These are phyloP conservation scores for Galbula dea DNA, from an alignment of 2,113 vertebrate species.

Conservation along the genomic window DNA sequence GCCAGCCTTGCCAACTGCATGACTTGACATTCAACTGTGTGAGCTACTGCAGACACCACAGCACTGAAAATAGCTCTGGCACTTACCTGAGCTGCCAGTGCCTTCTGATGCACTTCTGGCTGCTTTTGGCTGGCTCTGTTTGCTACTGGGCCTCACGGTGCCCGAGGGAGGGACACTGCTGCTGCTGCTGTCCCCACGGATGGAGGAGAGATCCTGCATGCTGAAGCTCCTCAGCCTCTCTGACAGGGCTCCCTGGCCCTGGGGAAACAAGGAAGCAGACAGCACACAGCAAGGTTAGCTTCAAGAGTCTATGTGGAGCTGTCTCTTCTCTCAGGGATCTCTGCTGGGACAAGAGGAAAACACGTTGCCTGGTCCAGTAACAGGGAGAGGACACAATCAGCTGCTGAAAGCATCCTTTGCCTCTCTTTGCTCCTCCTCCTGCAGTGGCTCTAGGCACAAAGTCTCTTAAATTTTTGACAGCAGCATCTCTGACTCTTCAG, in stretches of 20 bases:
- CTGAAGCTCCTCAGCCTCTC: slow-evolving; percentile 96
- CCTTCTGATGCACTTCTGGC: slow-evolving; percentile 90
- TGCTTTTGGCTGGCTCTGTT: slow-evolving; percentile 82
- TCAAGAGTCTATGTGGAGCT: neutral
- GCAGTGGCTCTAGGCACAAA: neutral
- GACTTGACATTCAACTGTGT: neutral
- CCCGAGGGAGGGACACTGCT: slow-evolving; percentile 55
- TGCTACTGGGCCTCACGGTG: slow-evolving; percentile 72
- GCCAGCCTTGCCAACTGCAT: neutral
- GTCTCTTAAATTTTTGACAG: neutral
- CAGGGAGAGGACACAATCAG: neutral
- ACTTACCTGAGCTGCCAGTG: slow-evolving; percentile 80
- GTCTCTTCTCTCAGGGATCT: no score
- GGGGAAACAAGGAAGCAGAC: slow-evolving; percentile 20
- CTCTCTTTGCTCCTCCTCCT: neutral
- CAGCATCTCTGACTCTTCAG: neutral
- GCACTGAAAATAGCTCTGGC: neutral
- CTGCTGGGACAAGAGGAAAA: no score
- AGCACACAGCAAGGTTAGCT: neutral
- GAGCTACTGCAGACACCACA: neutral
- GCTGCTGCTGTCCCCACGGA: slow-evolving; percentile 79
- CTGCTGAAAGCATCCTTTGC: neutral
- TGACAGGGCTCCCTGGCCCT: slow-evolving; percentile 95
- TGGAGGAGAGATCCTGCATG: slow-evolving; percentile 95
- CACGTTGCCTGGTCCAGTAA: neutral